Evolutionary conservation across 2,797 vertebrate genomes (phyloP).

Genomic region (Megaceryle alcyon): DNA sequence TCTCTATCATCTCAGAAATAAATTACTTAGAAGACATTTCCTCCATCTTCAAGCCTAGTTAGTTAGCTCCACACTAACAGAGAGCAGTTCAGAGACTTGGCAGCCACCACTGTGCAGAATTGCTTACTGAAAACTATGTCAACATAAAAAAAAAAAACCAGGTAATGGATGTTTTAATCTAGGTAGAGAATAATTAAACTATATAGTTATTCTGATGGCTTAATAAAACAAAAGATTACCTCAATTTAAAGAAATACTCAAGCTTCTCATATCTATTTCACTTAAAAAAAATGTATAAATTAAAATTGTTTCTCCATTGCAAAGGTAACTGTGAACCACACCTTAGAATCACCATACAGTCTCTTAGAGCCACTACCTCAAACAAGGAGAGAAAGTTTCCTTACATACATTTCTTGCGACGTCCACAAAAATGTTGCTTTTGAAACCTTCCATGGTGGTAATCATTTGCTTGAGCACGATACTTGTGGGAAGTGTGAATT

Average conservation of each 20-base stretch:
- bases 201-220: background rate
- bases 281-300: background rate
- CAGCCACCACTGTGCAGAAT: background rate
- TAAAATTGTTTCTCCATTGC: background rate
- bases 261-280: background rate
- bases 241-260: background rate
- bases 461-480: conserved; percentile 62
- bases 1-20: background rate
- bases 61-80: background rate
- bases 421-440: conserved; percentile 97
- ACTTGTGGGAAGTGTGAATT: conserved; percentile 29
- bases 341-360: background rate
- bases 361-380: conserved; percentile 20
- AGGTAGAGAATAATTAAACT: background rate
- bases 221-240: background rate
- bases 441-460: conserved; percentile 80
- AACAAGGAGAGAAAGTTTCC: conserved; percentile 84
- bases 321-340: conserved; percentile 22
- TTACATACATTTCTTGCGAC: conserved; percentile 99
- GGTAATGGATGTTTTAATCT: background rate
- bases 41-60: background rate
- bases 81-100: background rate
- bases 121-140: background rate
- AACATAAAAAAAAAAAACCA: background rate
- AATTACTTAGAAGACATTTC: background rate